These are phyloP conservation scores for Poeciliopsis paucimaculata DNA, from an alignment of 2,797 vertebrate species.

Conservation along the genomic window DNA sequence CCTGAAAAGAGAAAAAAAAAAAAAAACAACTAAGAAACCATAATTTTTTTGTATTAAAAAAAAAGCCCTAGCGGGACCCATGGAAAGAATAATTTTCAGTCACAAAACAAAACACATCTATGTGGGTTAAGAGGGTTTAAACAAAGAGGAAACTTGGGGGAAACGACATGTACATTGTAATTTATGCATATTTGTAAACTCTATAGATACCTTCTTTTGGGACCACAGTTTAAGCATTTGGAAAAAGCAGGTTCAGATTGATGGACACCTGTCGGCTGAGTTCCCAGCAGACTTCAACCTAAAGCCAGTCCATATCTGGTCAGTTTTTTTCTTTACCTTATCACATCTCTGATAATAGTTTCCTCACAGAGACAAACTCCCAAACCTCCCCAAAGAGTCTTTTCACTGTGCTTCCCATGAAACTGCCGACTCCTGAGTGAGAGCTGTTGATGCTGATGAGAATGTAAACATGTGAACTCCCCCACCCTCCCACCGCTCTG, in stretches of 20 bases:
- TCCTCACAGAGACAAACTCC: constrained; percentile 51
- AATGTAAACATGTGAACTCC: constrained; percentile 68
- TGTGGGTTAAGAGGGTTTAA: constrained; percentile 58
- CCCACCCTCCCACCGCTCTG: constrained; percentile 8
- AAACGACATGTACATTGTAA: constrained; percentile 78
- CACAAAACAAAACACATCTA: constrained; percentile 65
- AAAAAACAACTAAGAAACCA: not conserved
- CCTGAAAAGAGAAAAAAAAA: constrained; percentile 67
- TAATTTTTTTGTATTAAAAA: constrained; percentile 56
- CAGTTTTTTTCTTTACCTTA: constrained; percentile 53
- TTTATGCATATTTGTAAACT: constrained; percentile 79
- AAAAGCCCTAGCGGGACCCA: constrained; percentile 74
- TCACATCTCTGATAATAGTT: constrained; percentile 61
- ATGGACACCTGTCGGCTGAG: constrained; percentile 47
- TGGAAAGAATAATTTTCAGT: constrained; percentile 72
- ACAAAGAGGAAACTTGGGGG: constrained; percentile 60
- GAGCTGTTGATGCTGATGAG: constrained; percentile 74
- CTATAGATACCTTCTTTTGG: constrained; percentile 72
- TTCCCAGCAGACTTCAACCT: constrained; percentile 18
- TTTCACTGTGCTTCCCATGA: constrained; percentile 81
- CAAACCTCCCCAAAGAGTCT: constrained; percentile 64
- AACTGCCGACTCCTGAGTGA: constrained; percentile 51
- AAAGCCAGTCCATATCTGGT: constrained; percentile 39
- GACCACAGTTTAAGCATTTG: constrained; percentile 68
- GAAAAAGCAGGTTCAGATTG: constrained; percentile 43